Evolutionary conservation across 2,113 vertebrate species (phyloP).

Genomic region (Mola mola): DNA sequence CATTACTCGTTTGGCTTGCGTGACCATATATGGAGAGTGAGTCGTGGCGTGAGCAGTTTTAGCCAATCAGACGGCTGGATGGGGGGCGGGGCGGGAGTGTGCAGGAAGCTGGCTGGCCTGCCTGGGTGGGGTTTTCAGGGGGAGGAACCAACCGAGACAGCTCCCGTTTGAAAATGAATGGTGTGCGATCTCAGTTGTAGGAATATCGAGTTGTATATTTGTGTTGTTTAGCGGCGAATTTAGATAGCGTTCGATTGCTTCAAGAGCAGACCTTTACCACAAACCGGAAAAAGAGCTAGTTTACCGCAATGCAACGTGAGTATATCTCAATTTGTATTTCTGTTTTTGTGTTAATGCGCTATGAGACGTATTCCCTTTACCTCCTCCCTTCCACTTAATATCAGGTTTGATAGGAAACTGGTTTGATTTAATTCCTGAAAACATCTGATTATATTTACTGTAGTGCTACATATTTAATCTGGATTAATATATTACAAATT

Average conservation of each 20-base stretch:
- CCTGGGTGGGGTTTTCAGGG: constrained; percentile 75
- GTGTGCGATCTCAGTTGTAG: constrained; percentile 41
- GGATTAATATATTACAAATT: no score
- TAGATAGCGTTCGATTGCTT: no score
- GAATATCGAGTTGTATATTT: constrained; percentile 6
- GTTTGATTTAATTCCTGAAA: no score
- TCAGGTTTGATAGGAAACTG: constrained; percentile 3
- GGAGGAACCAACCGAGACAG: constrained; percentile 59
- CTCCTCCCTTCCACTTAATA: no score
- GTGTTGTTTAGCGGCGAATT: background rate
- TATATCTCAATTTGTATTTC: constrained; percentile 15
- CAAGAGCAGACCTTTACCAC: background rate
- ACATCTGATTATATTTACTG: no score
- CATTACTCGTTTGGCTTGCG: constrained; percentile 44
- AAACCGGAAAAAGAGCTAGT: background rate
- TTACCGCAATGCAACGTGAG: constrained; percentile 67
- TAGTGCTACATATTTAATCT: no score
- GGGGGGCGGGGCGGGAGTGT: constrained; percentile 10
- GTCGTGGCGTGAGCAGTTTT: constrained; percentile 85
- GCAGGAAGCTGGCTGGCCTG: constrained; percentile 44
- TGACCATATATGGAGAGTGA: constrained; percentile 78
- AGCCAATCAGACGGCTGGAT: constrained; percentile 74
- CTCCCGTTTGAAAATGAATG: constrained; percentile 83
- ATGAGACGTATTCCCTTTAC: background rate
- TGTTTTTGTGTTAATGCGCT: background rate